Percentiles rank a stretch among this genome's conserved stretches.
Conservation (phyloP, 2,888 invertebrate genomes). For the Heterodera filipjevi region DNA sequence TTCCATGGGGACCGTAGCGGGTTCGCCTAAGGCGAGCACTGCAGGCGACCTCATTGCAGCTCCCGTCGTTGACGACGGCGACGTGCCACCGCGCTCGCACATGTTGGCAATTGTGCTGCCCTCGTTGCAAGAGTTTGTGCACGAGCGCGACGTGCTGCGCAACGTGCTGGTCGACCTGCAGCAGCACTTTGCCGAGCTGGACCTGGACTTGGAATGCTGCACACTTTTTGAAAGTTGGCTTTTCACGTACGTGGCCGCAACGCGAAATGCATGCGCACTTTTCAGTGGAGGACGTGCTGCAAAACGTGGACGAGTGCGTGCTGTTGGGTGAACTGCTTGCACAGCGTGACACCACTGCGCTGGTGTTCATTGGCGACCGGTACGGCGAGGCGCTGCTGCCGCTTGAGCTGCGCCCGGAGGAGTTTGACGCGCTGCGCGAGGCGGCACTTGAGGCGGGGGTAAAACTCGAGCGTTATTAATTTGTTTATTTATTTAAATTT, state of each 20-base stretch:
- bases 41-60: not conserved
- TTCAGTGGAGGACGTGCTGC: conserved; percentile 19
- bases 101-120: conserved; percentile 21
- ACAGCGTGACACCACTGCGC: conserved; percentile 15
- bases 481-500: too few species aligned
- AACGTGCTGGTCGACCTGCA: conserved; percentile 64
- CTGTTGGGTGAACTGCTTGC: conserved; percentile 25
- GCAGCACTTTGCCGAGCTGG: conserved; percentile 62
- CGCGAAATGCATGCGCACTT: not conserved
- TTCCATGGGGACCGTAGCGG: not conserved
- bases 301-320: conserved; percentile 23
- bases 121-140: conserved; percentile 54
- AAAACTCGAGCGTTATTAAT: not conserved
- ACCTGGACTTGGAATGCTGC: conserved; percentile 64
- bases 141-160: conserved; percentile 55
- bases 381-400: conserved; percentile 67
- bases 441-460: not conserved
- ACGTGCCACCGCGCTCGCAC: conserved; percentile 17
- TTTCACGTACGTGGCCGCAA: not conserved
- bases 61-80: not conserved
- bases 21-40: not conserved
- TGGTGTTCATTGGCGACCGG: conserved; percentile 67
- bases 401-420: conserved; percentile 65
- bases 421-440: conserved; percentile 6
- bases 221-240: conserved; percentile 48